These are phyloP conservation scores for Petrolisthes cinctipes DNA, from an alignment of 2,888 invertebrate species.

Conservation along the genomic window DNA sequence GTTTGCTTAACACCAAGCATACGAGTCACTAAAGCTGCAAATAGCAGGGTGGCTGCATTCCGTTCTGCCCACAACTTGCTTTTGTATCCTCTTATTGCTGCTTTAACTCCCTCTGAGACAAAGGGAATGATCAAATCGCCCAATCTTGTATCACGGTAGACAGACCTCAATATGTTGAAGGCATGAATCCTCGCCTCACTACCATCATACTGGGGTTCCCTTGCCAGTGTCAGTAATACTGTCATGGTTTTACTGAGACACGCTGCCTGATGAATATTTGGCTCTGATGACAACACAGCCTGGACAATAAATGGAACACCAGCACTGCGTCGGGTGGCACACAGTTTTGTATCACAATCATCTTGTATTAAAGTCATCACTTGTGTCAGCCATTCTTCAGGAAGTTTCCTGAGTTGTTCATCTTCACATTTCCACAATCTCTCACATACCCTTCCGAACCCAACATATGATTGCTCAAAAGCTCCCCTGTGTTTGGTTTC, in stretches of 20 bases:
- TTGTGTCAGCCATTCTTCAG: constrained; percentile 77
- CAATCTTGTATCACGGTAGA: constrained; percentile 83
- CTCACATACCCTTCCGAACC: constrained; percentile 82
- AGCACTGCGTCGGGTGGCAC: constrained; percentile 90
- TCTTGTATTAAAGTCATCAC: constrained; percentile 75
- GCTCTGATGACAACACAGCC: constrained; percentile 83
- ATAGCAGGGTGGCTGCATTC: constrained; percentile 87
- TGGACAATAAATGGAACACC: constrained; percentile 94
- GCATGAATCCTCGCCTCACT: constrained; percentile 80
- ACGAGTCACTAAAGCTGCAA: constrained; percentile 84
- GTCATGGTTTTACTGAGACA: constrained; percentile 76
- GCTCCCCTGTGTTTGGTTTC: constrained; percentile 93
- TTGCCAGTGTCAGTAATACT: constrained; percentile 73
- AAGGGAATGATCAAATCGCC: constrained; percentile 76
- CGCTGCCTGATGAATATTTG: constrained; percentile 75
- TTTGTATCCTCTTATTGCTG: constrained; percentile 71
- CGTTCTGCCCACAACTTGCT: constrained; percentile 70
- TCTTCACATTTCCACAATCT: constrained; percentile 76
- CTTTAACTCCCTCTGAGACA: constrained; percentile 70
- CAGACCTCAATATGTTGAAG: constrained; percentile 86
- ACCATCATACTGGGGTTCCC: constrained; percentile 66
- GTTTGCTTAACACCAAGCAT: constrained; percentile 83
- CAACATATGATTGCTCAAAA: constrained; percentile 95
- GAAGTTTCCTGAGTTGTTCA: constrained; percentile 74
- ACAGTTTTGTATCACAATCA: constrained; percentile 74